Percentiles rank a stretch among this genome's conserved stretches.
phyloP scores from a whole-genome alignment of 92 coral and sea anemone species.

The Phenganax stokvisi region DNA sequence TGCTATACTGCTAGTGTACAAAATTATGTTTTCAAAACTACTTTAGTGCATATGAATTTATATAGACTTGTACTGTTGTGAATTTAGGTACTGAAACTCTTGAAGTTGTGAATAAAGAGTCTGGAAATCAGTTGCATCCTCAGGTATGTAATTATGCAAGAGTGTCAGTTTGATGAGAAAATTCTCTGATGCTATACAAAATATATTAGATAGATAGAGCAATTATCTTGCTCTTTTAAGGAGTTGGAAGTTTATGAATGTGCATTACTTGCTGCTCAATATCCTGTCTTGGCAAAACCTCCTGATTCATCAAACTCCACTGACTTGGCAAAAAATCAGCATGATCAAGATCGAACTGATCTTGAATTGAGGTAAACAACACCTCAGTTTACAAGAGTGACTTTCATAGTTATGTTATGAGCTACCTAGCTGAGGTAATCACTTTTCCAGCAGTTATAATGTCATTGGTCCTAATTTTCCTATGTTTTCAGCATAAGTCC shows the following conservation, averaged over 20 bases:
- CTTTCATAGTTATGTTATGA: neutral
- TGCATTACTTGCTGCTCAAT: conserved; percentile 29
- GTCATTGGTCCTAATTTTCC: neutral
- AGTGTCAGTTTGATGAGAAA: neutral
- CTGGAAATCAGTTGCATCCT: conserved; percentile 23
- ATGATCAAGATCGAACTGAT: neutral
- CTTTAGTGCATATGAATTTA: neutral
- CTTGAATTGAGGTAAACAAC: neutral
- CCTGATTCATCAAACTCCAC: neutral
- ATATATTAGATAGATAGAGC: neutral
- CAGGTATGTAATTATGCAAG: neutral
- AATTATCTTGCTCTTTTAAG: neutral
- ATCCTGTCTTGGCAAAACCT: conserved; percentile 20
- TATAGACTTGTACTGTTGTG: neutral
- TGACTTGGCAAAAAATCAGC: neutral
- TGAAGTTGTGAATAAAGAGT: conserved; percentile 19
- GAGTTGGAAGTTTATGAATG: conserved; percentile 18
- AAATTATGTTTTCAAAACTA: too few relatives aligned
- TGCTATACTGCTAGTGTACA: too few relatives aligned
- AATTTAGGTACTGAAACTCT: conserved; percentile 23
- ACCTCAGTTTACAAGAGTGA: neutral
- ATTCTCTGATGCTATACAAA: neutral
- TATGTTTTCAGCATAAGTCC: conserved; percentile 20
- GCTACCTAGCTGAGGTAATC: neutral
- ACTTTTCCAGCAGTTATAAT: too few relatives aligned